Evolutionary conservation across 2,113 vertebrate species (phyloP), one percentile per base, ranked within the genome.

Genomic region (Polypterus senegalus): DNA sequence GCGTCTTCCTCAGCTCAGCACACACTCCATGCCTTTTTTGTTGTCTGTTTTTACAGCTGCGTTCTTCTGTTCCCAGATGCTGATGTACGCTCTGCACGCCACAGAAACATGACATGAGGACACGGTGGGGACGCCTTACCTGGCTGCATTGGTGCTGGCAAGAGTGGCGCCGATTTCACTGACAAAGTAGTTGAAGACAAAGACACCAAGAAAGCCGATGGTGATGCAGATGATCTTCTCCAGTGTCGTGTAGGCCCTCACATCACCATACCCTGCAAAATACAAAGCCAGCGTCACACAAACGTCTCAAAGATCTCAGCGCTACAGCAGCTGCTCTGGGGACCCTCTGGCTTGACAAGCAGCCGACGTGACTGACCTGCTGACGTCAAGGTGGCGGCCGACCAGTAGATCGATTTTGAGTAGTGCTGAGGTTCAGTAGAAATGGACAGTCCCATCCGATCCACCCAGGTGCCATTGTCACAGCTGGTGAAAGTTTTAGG

Each of bases 241-340:
- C 7, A 46, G 4, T 45, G 54, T 48, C 45, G 47, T 62, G 55
- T 5, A 51, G 48, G 65, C 65, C 6, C 59, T 3, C 46, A 67
- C 67, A 60, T 70, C 69, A 59, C 69, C 69, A 60, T 61, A 70
- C 59, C 69, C 69, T 70, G 59, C 55, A 61, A 69, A 63, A 4
- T 45, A 51, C 63, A 10, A 53, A 59, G 10, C 11, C 8, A 3
- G 7, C 9, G 47, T 7, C 59, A 8, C 53, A 58, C 55, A 49
- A 10, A 45, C 27, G 48, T 57, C 6, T 4, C 9, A 57, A 5
- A 44, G 4, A 5, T 6, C 4, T 44, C 56, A 4, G 27, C 27
- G 27, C 3, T 5, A 43, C 6, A 44, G 5, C 54, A 55, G 5
- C 54, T 55, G 54, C 43, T 5, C 54, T 27, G 5, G 10, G 54